Percentiles rank a stretch among this genome's conserved stretches.
These are phyloP conservation scores for Myotis findleyi DNA, from an alignment of 2,797 vertebrate genomes.

Conservation along the genomic window DNA sequence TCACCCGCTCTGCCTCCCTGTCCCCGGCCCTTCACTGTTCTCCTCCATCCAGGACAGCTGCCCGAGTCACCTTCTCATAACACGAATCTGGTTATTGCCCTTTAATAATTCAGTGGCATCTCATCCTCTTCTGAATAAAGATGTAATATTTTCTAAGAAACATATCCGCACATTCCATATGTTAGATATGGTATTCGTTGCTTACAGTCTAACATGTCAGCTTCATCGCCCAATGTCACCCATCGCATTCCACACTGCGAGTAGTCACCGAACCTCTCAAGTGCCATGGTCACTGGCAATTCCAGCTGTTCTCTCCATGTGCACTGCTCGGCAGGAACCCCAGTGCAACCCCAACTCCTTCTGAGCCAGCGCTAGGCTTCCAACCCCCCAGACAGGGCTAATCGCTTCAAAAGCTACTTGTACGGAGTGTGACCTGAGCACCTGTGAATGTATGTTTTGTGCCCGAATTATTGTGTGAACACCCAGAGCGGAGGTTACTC, in stretches of 20 bases:
- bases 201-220: not conserved
- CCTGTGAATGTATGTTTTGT: not conserved
- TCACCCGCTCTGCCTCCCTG: not conserved
- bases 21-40: not conserved
- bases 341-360: not conserved
- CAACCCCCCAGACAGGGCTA: not conserved
- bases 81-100: not conserved
- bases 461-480: not conserved
- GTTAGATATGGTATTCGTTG: no score
- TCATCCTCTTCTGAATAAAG: conserved; percentile 23
- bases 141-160: conserved; percentile 48
- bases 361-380: not conserved
- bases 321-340: not conserved
- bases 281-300: not conserved
- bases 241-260: not conserved
- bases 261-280: not conserved
- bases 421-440: not conserved
- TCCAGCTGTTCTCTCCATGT: not conserved
- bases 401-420: not conserved
- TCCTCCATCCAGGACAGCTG: not conserved
- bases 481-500: not conserved
- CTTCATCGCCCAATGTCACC: not conserved
- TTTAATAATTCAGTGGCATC: not conserved
- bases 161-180: no score
- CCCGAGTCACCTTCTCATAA: not conserved